phyloP scores from a whole-genome alignment of 1,140 invertebrate genomes.

The Pachypsylla venusta region DNA sequence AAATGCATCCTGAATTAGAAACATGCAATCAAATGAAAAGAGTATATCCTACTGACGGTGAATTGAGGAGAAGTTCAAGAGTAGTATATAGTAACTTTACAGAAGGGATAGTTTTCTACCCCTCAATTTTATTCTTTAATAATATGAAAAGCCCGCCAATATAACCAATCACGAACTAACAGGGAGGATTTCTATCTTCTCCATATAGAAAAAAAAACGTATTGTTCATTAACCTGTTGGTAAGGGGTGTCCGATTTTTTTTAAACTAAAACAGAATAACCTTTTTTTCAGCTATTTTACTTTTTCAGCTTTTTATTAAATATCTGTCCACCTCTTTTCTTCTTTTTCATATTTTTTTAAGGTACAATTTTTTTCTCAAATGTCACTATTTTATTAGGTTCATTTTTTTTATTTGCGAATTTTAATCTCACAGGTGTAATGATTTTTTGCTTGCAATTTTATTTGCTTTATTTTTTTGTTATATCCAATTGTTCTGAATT shows the following conservation, averaged over 20 bases:
- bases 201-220: too few relatives aligned
- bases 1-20: slow-evolving; percentile 5
- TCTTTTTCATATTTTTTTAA: background rate
- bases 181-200: background rate
- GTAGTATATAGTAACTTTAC: background rate
- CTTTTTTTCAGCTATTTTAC: background rate
- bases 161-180: slow-evolving; percentile 1
- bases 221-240: slow-evolving; percentile 8
- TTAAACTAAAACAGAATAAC: background rate
- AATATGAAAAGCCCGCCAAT: slow-evolving; percentile 6
- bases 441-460: too few relatives aligned
- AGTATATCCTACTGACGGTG: background rate
- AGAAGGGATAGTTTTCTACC: slow-evolving; percentile 6
- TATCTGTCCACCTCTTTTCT: slow-evolving; percentile 4
- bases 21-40: background rate
- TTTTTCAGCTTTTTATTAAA: background rate
- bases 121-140: background rate
- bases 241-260: slow-evolving; percentile 2
- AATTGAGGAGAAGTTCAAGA: background rate
- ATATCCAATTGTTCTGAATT: too few relatives aligned
- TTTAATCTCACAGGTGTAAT: too few relatives aligned
- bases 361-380: slow-evolving; percentile 4
- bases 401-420: too few relatives aligned
- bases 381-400: too few relatives aligned
- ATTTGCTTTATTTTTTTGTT: too few relatives aligned